phyloP scores from a whole-genome alignment of 2,113 vertebrate genomes.

The Myotis brandtii region DNA sequence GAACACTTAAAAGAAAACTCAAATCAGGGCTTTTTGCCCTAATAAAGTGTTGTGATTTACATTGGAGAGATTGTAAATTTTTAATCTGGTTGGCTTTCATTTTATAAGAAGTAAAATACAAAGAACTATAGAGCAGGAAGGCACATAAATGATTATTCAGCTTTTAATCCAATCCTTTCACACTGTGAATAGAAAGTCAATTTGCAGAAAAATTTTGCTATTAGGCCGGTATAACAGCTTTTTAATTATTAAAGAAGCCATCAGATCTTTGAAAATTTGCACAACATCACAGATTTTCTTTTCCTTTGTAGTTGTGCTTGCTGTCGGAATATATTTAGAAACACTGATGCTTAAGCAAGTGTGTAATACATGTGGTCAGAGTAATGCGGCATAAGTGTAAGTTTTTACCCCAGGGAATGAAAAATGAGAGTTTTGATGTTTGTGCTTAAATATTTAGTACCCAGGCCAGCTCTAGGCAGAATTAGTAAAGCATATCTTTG shows the following conservation, averaged over 20 bases:
- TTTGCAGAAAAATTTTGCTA: conserved; percentile 62
- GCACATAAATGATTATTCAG: not conserved
- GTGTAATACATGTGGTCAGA: conserved; percentile 62
- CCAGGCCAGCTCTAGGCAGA: not conserved
- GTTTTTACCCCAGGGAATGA: conserved; percentile 43
- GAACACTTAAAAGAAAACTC: conserved; percentile 6
- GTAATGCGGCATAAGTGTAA: conserved; percentile 47
- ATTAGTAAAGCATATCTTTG: not conserved
- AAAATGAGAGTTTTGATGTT: conserved; percentile 13
- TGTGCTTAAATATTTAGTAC: conserved; percentile 66
- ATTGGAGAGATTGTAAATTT: not conserved
- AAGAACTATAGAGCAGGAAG: conserved; percentile 12
- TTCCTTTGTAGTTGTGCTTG: not conserved
- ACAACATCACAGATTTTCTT: conserved; percentile 28
- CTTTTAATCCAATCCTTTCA: not conserved
- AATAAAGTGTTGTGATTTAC: conserved; percentile 3
- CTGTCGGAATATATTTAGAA: conserved; percentile 4
- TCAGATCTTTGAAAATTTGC: conserved; percentile 46
- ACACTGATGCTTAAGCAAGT: conserved; percentile 65
- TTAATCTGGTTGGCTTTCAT: conserved; percentile 30
- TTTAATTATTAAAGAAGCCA: conserved; percentile 65
- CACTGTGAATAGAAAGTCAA: conserved; percentile 52
- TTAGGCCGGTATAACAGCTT: conserved; percentile 50
- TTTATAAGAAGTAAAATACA: conserved; percentile 13
- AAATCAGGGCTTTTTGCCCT: not conserved